Evolutionary conservation across 2,888 invertebrate genomes (phyloP).

Genomic region (Sylvicola fuscatus): DNA sequence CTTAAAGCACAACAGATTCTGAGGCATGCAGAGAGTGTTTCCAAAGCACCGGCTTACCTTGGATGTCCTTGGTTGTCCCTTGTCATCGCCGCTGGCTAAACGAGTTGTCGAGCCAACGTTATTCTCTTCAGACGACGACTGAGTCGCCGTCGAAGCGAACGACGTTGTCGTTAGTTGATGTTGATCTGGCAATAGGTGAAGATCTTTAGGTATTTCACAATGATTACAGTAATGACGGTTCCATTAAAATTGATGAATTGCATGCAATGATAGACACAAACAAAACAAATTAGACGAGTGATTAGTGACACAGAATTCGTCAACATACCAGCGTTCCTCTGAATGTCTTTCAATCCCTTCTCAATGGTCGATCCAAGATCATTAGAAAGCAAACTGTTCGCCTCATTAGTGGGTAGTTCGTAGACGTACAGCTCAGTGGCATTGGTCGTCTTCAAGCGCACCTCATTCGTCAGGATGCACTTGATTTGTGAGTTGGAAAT

Average conservation of each 20-base stretch:
- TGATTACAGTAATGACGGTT: no score
- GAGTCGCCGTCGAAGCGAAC: slow-evolving; percentile 6
- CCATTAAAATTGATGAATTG: no score
- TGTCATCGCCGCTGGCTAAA: background rate
- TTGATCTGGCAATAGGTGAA: slow-evolving; percentile 11
- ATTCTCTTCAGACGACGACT: background rate
- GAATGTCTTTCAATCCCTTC: slow-evolving; percentile 25
- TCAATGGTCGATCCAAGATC: slow-evolving; percentile 21
- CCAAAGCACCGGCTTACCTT: slow-evolving; percentile 35
- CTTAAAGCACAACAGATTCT: slow-evolving; percentile 69
- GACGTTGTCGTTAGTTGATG: slow-evolving; percentile 9
- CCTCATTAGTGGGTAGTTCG: slow-evolving; percentile 34
- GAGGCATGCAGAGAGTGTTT: slow-evolving; percentile 67
- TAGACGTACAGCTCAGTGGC: slow-evolving; percentile 43
- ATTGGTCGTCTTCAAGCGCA: slow-evolving; percentile 28
- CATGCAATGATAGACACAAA: no score
- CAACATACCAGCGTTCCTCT: slow-evolving; percentile 20
- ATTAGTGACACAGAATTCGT: background rate
- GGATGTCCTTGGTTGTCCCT: background rate
- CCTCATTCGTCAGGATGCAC: slow-evolving; percentile 30
- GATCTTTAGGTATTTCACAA: slow-evolving; percentile 7
- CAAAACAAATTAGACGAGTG: no score
- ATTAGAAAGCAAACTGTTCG: slow-evolving; percentile 17
- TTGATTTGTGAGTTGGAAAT: slow-evolving; percentile 48
- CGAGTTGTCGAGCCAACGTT: background rate